Percentiles rank a stretch among this genome's conserved stretches.
Evolutionary conservation across 2,888 invertebrate genomes (phyloP).

Genomic region (Nymphalis polychloros): DNA sequence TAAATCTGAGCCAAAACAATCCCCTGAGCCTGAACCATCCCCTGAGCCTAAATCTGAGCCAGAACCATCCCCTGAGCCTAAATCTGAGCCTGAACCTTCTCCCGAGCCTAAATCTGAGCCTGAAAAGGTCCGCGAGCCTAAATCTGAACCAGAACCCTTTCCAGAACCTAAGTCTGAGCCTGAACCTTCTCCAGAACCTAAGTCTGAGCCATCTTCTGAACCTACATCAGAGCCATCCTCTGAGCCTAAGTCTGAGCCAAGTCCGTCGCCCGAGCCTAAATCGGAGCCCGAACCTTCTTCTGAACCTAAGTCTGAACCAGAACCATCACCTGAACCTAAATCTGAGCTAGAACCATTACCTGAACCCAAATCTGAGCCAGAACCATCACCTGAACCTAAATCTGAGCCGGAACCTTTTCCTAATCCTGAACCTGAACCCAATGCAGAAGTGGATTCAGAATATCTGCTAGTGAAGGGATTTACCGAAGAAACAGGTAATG

Average conservation of each 20-base stretch:
- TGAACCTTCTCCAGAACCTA: constrained; percentile 53
- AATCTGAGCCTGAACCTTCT: constrained; percentile 66
- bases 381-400: constrained; percentile 63
- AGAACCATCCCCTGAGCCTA: constrained; percentile 68
- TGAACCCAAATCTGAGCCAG: constrained; percentile 69
- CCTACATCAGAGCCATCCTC: constrained; percentile 58
- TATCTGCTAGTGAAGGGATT: constrained; percentile 78
- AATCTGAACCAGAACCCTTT: constrained; percentile 60
- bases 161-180: constrained; percentile 64
- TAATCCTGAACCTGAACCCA: constrained; percentile 57
- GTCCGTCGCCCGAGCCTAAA: constrained; percentile 47
- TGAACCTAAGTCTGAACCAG: constrained; percentile 63
- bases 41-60: constrained; percentile 67
- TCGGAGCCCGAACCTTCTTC: constrained; percentile 56
- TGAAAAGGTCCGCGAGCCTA: constrained; percentile 65
- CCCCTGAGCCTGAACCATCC: constrained; percentile 50
- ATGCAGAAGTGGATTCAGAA: constrained; percentile 74
- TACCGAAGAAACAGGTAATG: constrained; percentile 76
- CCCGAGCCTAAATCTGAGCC: constrained; percentile 68
- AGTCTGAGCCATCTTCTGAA: constrained; percentile 55
- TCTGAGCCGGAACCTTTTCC: constrained; percentile 51
- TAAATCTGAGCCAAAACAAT: constrained; percentile 55
- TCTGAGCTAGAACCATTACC: constrained; percentile 67
- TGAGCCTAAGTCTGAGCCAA: constrained; percentile 55
- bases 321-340: constrained; percentile 68